Conservation (phyloP, 1,140 invertebrate species). For the Luehdorfia chinensis region DNA sequence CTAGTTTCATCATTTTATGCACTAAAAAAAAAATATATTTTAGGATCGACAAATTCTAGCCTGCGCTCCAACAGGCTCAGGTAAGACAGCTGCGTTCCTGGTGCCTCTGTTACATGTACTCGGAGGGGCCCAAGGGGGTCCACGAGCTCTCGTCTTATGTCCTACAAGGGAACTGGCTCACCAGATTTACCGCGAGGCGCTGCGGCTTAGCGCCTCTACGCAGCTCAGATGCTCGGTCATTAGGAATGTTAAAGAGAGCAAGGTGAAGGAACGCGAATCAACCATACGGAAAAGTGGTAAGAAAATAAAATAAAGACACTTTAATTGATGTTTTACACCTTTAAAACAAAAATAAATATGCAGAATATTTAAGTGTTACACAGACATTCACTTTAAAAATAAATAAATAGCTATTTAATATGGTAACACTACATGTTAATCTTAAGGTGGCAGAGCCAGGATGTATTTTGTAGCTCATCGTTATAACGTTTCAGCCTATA, state of each 20-base stretch:
- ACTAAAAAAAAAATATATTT: too few relatives aligned
- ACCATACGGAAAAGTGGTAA: conserved; percentile 65
- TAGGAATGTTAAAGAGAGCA: conserved; percentile 71
- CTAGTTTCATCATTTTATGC: too few relatives aligned
- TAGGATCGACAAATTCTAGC: conserved; percentile 91
- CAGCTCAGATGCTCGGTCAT: conserved; percentile 77
- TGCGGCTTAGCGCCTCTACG: conserved; percentile 84
- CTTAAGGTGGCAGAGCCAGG: too few relatives aligned
- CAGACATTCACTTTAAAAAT: too few relatives aligned
- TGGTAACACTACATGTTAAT: too few relatives aligned
- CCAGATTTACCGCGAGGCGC: conserved; percentile 92
- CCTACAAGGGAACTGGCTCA: conserved; percentile 96
- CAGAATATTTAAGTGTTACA: too few relatives aligned
- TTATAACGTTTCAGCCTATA: too few relatives aligned
- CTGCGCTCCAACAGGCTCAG: conserved; percentile 95
- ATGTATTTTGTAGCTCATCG: too few relatives aligned
- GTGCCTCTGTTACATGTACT: conserved; percentile 87
- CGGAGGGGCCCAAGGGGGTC: conserved; percentile 81
- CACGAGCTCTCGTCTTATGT: conserved; percentile 91
- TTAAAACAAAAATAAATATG: too few relatives aligned
- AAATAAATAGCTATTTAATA: too few relatives aligned
- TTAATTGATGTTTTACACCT: too few relatives aligned
- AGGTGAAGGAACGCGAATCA: conserved; percentile 65
- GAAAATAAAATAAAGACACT: conserved; percentile 14
- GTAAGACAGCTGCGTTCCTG: conserved; percentile 92